Base-by-base conservation (phyloP, 2,113 vertebrate genomes). In the Gambusia affinis region DNA sequence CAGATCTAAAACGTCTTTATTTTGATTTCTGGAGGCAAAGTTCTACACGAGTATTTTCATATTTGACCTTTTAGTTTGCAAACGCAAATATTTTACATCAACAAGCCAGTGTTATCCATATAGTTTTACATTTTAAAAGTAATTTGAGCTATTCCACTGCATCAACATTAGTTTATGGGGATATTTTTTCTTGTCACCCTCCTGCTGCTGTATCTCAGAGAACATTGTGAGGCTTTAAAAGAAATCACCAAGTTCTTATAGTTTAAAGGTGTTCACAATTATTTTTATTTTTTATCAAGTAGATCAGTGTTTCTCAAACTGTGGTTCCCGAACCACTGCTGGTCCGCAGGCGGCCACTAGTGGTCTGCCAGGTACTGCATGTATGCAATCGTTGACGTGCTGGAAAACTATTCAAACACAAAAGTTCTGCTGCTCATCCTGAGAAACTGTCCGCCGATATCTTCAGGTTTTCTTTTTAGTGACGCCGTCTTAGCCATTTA, bases 1-100 rank as follows among this genome's bases (percentile, higher is more conserved):
- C 54, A 69, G 70, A 85, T 79, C 83, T 37, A 71, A 75, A 82
- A 75, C 61, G 70, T 82, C 85, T 90, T 88, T 80, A 80, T 91
- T 83, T 64, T 30, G 69, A 61, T 79, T 61, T 62, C 75, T 67
- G 60, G 37, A 72, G 67, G 47, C 64, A 63, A 75, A 76, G 51
- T 57, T 78, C 28, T 39, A 63, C 75, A 47, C 42, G 70, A 70
- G 24, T 11, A 47, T 72, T 79, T 68, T 76, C 22, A 75, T 64
- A 73, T 72, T 80, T 70, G 62, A 81, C 65, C 51, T 72, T 29
- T 66, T 29, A 79, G 60, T 72, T 74, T 80, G 72, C 80, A 76
- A 69, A 65, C 54, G 64, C 22, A 82, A 73, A 74, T 66, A 74
- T 79, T 31, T 72, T 82, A 77, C 64, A 77, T 76, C 64, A 67